A percentile compares a stretch with the other conserved stretches of the same genome.
Conservation (phyloP, 2,113 vertebrate species). For the Passer montanus region DNA sequence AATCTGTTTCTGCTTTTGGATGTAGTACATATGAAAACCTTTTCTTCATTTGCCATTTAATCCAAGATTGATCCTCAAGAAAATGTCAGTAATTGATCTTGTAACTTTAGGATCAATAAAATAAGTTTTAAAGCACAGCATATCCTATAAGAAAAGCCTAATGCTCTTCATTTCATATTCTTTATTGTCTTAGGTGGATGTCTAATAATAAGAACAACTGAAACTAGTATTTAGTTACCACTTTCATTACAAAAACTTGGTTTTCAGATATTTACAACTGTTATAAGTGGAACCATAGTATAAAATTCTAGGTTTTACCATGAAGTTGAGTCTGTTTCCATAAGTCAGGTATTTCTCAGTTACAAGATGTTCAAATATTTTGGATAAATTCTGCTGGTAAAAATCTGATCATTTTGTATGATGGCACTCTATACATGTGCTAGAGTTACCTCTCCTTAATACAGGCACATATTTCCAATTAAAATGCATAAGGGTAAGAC, state of each 20-base stretch:
- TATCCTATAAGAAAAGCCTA: conserved; percentile 1
- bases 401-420: not conserved
- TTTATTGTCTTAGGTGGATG: not conserved
- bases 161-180: conserved; percentile 40
- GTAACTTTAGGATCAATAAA: conserved; percentile 66
- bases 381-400: not conserved
- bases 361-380: not conserved
- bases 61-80: conserved; percentile 38
- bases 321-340: not conserved
- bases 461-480: not conserved
- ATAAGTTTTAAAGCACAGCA: conserved; percentile 56
- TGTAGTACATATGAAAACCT: conserved; percentile 44
- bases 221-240: not conserved
- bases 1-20: conserved; percentile 34
- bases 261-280: not conserved
- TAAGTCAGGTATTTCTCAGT: not conserved
- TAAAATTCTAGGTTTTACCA: not conserved
- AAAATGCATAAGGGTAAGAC: not conserved
- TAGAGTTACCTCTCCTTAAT: not conserved
- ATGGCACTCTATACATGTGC: not conserved
- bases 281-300: not conserved
- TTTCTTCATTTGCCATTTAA: conserved; percentile 53
- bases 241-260: not conserved
- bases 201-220: not conserved
- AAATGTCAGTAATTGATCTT: conserved; percentile 58